These are phyloP conservation scores for Myotis brandtii DNA, from an alignment of 2,113 vertebrate species.

Conservation along the genomic window DNA sequence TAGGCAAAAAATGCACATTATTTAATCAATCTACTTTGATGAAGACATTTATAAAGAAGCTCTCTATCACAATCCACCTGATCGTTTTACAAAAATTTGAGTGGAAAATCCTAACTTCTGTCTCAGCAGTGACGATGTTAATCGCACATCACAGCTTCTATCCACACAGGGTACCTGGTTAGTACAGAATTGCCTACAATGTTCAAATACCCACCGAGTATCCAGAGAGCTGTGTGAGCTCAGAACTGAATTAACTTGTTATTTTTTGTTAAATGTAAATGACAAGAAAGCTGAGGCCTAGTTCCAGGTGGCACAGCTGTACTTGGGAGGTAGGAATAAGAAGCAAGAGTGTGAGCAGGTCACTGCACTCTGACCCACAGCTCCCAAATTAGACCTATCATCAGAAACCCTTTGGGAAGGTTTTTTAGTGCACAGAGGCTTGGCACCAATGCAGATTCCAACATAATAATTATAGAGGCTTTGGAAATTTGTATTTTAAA, in stretches of 20 bases:
- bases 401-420: background rate
- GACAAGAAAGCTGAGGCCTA: background rate
- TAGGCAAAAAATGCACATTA: conserved; percentile 3
- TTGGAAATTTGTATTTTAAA: background rate
- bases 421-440: background rate
- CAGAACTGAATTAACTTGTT: background rate
- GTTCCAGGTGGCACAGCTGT: background rate
- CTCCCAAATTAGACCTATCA: background rate
- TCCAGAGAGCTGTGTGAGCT: background rate
- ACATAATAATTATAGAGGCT: background rate
- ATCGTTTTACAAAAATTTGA: background rate
- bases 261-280: background rate
- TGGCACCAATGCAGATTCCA: background rate
- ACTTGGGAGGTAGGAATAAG: background rate
- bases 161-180: background rate
- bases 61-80: background rate
- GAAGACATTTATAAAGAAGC: background rate
- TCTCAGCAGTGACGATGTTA: background rate
- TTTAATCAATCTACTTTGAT: background rate
- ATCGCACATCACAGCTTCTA: background rate
- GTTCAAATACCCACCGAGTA: background rate
- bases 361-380: background rate
- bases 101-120: background rate
- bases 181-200: background rate
- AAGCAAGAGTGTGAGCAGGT: background rate